Conservation (phyloP, 37 sponge, comb jelly and placozoan genomes). For the Crambe crambe region DNA sequence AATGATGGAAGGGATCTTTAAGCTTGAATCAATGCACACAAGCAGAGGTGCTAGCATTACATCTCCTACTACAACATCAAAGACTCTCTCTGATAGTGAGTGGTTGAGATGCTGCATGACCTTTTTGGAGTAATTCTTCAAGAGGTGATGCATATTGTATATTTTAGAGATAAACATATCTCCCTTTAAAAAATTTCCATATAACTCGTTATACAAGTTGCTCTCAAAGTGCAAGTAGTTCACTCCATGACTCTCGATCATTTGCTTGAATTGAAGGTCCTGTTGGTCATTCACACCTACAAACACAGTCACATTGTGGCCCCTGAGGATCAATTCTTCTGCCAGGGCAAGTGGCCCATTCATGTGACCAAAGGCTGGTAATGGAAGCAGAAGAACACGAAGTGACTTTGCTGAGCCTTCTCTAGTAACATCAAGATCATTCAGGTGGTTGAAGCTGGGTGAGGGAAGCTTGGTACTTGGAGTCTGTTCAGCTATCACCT, state of each 20-base stretch:
- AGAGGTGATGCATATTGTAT: background rate
- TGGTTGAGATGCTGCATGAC: background rate
- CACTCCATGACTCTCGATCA: background rate
- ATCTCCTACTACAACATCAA: background rate
- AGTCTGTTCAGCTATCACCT: too few species aligned
- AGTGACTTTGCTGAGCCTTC: too few species aligned
- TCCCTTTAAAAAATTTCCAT: background rate
- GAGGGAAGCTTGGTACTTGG: too few species aligned
- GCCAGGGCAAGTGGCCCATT: background rate
- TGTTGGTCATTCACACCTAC: background rate
- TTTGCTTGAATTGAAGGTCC: background rate
- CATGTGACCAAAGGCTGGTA: background rate
- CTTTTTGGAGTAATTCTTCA: background rate
- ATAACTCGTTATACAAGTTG: background rate
- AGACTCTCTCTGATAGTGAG: background rate
- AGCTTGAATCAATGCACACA: background rate
- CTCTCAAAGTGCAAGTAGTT: background rate
- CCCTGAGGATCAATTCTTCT: background rate
- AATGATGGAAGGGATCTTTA: background rate
- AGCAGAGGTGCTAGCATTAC: background rate
- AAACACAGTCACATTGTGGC: constrained; percentile 7
- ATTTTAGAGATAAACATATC: background rate
- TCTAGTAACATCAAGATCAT: too few species aligned
- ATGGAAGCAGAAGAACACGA: background rate
- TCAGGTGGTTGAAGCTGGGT: too few species aligned